phyloP scores from a whole-genome alignment of 2,797 vertebrate genomes.

The Paramormyrops hopkinsi region DNA sequence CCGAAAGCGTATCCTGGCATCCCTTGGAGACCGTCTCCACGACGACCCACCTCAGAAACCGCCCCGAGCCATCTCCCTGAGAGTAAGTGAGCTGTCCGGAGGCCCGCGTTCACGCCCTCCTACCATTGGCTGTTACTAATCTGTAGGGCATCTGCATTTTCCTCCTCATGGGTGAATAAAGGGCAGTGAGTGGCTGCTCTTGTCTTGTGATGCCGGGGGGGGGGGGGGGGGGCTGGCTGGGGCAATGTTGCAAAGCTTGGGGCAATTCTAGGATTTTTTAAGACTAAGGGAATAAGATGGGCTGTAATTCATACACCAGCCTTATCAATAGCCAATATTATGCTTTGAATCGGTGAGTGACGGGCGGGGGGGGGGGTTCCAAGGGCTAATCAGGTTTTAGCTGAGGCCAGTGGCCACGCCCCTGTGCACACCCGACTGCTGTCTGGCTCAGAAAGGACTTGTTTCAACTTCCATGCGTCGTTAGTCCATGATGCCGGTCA shows the following conservation, averaged over 20 bases:
- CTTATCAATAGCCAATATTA: not conserved
- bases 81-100: constrained; percentile 60
- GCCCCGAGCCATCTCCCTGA: constrained; percentile 90
- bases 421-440: not conserved
- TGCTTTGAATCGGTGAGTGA: not conserved
- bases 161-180: not conserved
- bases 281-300: not conserved
- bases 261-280: not conserved
- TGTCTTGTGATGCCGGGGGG: too few relatives aligned
- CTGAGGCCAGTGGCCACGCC: not conserved
- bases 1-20: constrained; percentile 90
- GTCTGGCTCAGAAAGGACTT: not conserved
- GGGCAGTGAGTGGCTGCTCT: not conserved
- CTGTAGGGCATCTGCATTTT: not conserved
- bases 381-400: not conserved
- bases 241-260: not conserved
- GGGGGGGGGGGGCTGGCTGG: not conserved
- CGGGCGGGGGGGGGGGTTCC: not conserved
- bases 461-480: not conserved
- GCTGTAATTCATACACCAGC: not conserved
- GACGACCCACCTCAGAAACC: constrained; percentile 94
- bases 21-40: constrained; percentile 90
- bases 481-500: not conserved
- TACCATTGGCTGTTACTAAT: not conserved
- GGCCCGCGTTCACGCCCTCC: not conserved